A percentile compares a stretch with the other conserved stretches of the same genome.
Conservation (phyloP, 2,797 vertebrate species). For the Hydrocynus forskahlii region DNA sequence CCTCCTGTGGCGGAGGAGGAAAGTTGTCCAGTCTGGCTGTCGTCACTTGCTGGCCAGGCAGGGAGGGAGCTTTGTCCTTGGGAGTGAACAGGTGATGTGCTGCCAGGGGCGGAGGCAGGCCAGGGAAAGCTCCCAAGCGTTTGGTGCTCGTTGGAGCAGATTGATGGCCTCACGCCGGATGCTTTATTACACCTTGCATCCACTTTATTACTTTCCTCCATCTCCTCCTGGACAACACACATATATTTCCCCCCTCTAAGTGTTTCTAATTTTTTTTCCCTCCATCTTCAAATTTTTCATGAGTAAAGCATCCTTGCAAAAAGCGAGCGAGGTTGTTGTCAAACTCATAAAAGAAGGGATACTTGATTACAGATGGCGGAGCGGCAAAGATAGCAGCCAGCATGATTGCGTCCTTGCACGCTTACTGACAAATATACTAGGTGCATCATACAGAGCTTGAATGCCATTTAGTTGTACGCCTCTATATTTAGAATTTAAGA, state of each 20-base stretch:
- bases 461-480: background rate
- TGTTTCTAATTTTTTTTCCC: slow-evolving; percentile 29
- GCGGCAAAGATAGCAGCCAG: slow-evolving; percentile 8
- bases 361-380: slow-evolving; percentile 42
- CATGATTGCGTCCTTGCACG: slow-evolving; percentile 15
- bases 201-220: slow-evolving; percentile 51
- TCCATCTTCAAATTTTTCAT: slow-evolving; percentile 23
- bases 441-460: slow-evolving; percentile 25
- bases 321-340: slow-evolving; percentile 25
- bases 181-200: slow-evolving; percentile 56
- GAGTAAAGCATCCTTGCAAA: slow-evolving; percentile 22
- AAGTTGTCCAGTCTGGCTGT: slow-evolving; percentile 9
- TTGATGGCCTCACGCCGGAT: slow-evolving; percentile 49
- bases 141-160: slow-evolving; percentile 38
- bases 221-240: slow-evolving; percentile 51
- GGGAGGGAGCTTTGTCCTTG: slow-evolving; percentile 51
- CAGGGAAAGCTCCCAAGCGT: slow-evolving; percentile 26
- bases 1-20: slow-evolving; percentile 35
- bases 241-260: slow-evolving; percentile 47
- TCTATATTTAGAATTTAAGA: background rate
- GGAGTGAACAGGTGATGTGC: slow-evolving; percentile 45
- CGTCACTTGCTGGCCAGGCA: slow-evolving; percentile 28
- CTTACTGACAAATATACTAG: slow-evolving; percentile 6
- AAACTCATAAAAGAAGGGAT: slow-evolving; percentile 29
- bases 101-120: slow-evolving; percentile 42